Evolutionary conservation across 2,797 vertebrate genomes (phyloP).

Genomic region (Mastacembelus armatus): DNA sequence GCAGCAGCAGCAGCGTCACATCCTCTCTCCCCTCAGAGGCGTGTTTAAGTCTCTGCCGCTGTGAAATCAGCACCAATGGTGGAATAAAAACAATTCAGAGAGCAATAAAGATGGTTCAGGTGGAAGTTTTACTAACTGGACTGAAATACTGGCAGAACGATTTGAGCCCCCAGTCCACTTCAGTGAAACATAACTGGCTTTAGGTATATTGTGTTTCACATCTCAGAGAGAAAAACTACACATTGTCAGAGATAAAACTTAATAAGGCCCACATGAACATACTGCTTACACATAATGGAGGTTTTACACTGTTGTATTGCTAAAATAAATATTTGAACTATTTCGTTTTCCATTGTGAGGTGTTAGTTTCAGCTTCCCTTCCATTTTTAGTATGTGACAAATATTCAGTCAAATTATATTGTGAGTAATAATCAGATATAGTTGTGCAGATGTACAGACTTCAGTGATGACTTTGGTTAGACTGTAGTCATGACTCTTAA

Average conservation of each 20-base stretch:
- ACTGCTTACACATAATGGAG: no score
- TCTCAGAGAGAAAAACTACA: no score
- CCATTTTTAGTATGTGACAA: no score
- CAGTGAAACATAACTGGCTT: background rate
- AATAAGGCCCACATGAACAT: no score
- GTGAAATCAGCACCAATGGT: background rate
- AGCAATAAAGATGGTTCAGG: background rate
- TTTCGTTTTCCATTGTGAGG: no score
- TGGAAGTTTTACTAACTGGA: background rate
- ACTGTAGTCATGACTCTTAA: background rate
- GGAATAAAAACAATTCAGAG: background rate
- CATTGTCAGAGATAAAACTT: no score
- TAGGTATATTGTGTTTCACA: no score
- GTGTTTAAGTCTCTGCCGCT: constrained; percentile 45
- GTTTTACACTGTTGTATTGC: no score
- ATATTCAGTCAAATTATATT: no score
- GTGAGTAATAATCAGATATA: no score
- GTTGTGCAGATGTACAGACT: background rate
- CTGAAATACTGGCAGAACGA: background rate
- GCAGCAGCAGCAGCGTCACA: constrained; percentile 64
- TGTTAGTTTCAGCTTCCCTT: no score
- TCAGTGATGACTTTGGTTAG: background rate
- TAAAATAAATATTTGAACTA: no score
- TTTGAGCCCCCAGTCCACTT: background rate
- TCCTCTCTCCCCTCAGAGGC: constrained; percentile 55